These are phyloP conservation scores for Stegastes partitus DNA, from an alignment of 2,113 vertebrate genomes.

Conservation along the genomic window DNA sequence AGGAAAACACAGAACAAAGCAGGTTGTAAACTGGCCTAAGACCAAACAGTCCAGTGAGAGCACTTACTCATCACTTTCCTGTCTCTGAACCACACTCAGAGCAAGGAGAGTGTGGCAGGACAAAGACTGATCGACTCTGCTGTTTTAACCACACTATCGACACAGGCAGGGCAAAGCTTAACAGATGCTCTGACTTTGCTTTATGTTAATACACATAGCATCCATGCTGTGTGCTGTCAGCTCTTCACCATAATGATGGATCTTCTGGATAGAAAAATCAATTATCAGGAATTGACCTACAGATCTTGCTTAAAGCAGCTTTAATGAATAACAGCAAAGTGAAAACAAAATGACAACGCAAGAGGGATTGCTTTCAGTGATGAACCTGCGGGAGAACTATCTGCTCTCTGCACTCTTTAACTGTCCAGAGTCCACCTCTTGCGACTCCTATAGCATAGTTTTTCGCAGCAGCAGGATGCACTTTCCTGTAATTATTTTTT, in stretches of 20 bases:
- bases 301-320: not conserved
- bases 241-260: not conserved
- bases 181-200: not conserved
- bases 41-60: slow-evolving; percentile 38
- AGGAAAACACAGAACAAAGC: slow-evolving; percentile 31
- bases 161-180: slow-evolving; percentile 15
- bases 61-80: slow-evolving; percentile 56
- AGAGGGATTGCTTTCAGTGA: no score
- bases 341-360: not conserved
- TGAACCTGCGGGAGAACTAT: no score
- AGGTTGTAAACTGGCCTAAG: slow-evolving; percentile 39
- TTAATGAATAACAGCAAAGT: not conserved
- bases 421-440: no score
- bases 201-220: not conserved
- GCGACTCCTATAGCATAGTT: no score
- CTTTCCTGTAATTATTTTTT: no score
- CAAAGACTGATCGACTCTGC: slow-evolving; percentile 34
- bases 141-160: slow-evolving; percentile 58
- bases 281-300: not conserved
- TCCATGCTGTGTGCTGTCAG: slow-evolving; percentile 1
- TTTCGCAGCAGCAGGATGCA: no score
- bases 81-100: slow-evolving; percentile 37
- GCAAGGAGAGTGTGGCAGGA: slow-evolving; percentile 16
- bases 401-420: no score
- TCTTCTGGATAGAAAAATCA: slow-evolving; percentile 29